Base-by-base conservation (phyloP, 2,888 invertebrate genomes). In the Mayetiola destructor region DNA sequence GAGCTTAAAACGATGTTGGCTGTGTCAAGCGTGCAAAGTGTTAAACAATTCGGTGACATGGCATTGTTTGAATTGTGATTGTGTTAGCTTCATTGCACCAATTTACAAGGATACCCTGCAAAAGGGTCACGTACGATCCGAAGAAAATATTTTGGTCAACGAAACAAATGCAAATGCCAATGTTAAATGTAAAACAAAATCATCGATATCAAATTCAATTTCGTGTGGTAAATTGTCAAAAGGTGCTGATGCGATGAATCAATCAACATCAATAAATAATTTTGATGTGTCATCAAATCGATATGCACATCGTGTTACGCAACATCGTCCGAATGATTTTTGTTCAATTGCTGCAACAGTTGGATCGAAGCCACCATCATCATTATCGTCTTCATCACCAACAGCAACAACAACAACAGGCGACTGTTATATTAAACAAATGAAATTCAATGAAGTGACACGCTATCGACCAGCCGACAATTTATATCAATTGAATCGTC, bases 1-100 rank as follows among this genome's bases (percentile, higher is more conserved):
- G 60, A 69, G 70, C 32, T 59, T 73, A 37, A 71, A 71, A 64
- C 70, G 72, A 16, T 69, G 69, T 18, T 74, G 74, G 74, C 68
- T 69, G 53, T 74, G 74, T 60, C 69, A 70, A 60, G 65, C 67
- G 61, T 72, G 72, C 62, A 67, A 68, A 58, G 65, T 70, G 53
- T 68, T 69, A 61, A 72, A 72, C 63, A 71, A 68, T 63, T 70
- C 72, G n/a, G 72, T 73, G 39, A 72, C 73, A 60, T 73, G 73
- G 71, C 73, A 73, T 59, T 73, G 73, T 63, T 65, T 73, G 48
- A 71, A 72, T 61, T 73, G 73, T 64, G 70, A 72, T 62, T 68
- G 67, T 52, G 73, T 73, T 48, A 73, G 73, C 62, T 68, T 69
- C 62, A 64, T 72, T 61, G 73, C 73, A 48, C 73, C 73, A 60